These are phyloP conservation scores for Drosophila monieri DNA, from an alignment of 2,888 invertebrate genomes.

Conservation along the genomic window DNA sequence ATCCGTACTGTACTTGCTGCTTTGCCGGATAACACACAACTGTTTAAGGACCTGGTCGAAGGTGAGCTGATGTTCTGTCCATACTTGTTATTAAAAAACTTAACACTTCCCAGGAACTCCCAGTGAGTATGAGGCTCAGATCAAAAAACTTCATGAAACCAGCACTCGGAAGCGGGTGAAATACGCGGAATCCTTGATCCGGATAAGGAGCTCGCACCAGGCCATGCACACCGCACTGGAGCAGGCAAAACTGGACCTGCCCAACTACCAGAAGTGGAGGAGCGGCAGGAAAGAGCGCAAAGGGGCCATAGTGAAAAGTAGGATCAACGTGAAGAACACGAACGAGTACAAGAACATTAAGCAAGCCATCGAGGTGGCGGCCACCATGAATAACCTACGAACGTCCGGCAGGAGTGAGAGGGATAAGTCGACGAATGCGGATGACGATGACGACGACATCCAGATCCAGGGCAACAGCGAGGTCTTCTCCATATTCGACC, in stretches of 20 bases:
- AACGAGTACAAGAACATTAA: slow-evolving; percentile 33
- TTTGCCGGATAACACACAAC: not conserved
- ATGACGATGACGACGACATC: slow-evolving; percentile 5
- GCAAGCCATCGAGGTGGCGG: not conserved
- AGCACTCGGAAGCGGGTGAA: not conserved
- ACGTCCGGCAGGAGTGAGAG: not conserved
- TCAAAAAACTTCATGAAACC: not conserved
- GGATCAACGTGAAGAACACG: slow-evolving; percentile 18
- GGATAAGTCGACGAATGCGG: not conserved
- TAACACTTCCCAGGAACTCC: not conserved
- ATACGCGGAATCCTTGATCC: not conserved
- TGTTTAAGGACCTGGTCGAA: not conserved
- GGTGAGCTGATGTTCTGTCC: not conserved
- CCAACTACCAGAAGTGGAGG: slow-evolving; percentile 3
- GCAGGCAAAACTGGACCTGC: not conserved
- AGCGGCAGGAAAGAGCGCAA: not conserved
- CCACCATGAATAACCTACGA: not conserved
- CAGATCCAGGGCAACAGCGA: not conserved
- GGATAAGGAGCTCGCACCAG: not conserved
- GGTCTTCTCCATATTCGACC: slow-evolving; percentile 45
- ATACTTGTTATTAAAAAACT: not conserved
- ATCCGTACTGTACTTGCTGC: not conserved
- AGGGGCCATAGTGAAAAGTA: slow-evolving; percentile 13
- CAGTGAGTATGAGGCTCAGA: not conserved
- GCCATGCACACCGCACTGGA: not conserved